A percentile compares a stretch with the other conserved stretches of the same genome.
phyloP scores from a whole-genome alignment of 2,888 invertebrate genomes.

The Ellobium chinense region DNA sequence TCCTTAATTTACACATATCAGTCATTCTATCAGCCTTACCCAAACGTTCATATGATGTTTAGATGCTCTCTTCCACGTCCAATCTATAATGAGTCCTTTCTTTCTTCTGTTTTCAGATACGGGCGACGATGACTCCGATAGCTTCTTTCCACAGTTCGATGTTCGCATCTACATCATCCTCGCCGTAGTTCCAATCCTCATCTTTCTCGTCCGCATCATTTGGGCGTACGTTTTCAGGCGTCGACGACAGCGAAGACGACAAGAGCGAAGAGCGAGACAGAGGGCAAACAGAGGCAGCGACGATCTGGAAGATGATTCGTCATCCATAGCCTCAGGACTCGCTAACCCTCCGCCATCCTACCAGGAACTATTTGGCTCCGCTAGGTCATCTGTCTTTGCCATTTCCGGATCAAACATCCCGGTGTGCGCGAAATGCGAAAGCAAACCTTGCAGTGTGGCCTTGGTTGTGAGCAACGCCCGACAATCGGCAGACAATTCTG shows the following conservation, averaged over 20 bases:
- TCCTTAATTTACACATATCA: too few relatives aligned
- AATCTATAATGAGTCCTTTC: too few relatives aligned
- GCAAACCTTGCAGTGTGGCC: slow-evolving; percentile 22
- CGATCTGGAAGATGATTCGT: slow-evolving; percentile 21
- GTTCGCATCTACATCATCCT: slow-evolving; percentile 54
- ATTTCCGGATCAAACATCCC: slow-evolving; percentile 30
- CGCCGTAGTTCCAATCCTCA: slow-evolving; percentile 47
- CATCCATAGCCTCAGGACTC: slow-evolving; percentile 32
- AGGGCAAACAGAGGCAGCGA: background rate
- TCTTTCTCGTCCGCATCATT: slow-evolving; percentile 48
- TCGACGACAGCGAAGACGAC: slow-evolving; percentile 28
- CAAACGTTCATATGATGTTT: too few relatives aligned
- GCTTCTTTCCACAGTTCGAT: slow-evolving; percentile 45
- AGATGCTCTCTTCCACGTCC: too few relatives aligned
- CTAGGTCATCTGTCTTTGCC: slow-evolving; percentile 24
- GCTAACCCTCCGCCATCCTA: slow-evolving; percentile 50
- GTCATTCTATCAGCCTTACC: too few relatives aligned
- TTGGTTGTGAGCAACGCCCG: background rate
- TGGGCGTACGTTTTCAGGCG: slow-evolving; percentile 49
- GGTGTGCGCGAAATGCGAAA: slow-evolving; percentile 11
- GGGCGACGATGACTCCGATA: background rate
- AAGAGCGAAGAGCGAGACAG: slow-evolving; percentile 1
- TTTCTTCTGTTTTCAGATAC: slow-evolving; percentile 15
- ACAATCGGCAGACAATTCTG: background rate
- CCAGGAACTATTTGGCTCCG: slow-evolving; percentile 40